A percentile compares a stretch with the other conserved stretches of the same genome.
Conservation (phyloP, 2,113 vertebrate genomes). For the Salvelinus sp. region DNA sequence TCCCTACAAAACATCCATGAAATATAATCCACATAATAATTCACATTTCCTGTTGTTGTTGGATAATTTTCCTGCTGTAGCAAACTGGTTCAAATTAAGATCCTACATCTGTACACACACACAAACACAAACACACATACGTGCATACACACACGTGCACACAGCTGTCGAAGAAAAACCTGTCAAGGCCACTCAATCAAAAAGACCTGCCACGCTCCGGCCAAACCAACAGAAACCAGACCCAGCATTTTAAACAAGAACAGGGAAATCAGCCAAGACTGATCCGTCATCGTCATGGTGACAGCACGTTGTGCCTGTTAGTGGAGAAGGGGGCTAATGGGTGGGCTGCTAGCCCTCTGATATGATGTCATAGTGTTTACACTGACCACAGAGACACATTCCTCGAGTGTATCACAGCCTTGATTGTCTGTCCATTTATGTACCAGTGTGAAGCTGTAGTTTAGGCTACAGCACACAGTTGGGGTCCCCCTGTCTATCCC, state of each 20-base stretch:
- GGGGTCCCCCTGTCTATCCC: neutral
- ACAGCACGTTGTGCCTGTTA: neutral
- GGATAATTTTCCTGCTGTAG: too few relatives aligned
- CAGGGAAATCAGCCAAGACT: conserved; percentile 10
- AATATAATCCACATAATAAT: too few relatives aligned
- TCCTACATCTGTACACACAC: neutral
- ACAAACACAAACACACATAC: neutral
- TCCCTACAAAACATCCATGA: too few relatives aligned
- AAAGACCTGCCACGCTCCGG: neutral
- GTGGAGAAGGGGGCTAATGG: neutral
- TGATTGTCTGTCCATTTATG: conserved; percentile 1
- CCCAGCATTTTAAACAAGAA: neutral
- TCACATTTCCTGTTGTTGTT: too few relatives aligned
- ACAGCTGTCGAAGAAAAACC: neutral
- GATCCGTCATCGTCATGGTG: conserved; percentile 5
- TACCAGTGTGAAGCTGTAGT: neutral
- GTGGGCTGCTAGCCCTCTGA: conserved; percentile 1
- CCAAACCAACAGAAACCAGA: conserved; percentile 6
- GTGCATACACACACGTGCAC: neutral
- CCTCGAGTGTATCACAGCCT: neutral
- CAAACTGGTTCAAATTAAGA: neutral
- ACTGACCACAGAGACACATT: conserved; percentile 5
- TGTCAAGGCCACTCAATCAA: neutral
- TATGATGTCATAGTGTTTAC: conserved; percentile 23
- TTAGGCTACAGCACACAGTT: neutral